Evolutionary conservation across 2,888 invertebrate species (phyloP).

Genomic region (Pandemis corylana): DNA sequence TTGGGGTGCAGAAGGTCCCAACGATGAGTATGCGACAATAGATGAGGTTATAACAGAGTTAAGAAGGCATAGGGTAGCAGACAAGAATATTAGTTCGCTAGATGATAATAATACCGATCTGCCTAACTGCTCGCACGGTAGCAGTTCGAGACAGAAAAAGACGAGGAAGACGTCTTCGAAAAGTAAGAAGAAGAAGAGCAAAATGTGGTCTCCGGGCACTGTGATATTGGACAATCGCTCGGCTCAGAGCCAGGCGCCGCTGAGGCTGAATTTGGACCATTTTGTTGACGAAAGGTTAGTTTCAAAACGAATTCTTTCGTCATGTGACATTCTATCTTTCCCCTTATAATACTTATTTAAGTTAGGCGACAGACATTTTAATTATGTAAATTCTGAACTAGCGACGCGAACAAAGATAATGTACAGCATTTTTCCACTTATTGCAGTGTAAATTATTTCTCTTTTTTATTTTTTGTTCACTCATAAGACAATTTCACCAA

Average conservation of each 20-base stretch:
- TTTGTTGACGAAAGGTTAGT: conserved; percentile 79
- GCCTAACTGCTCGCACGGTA: conserved; percentile 56
- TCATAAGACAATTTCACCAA: no score
- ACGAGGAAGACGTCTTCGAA: conserved; percentile 62
- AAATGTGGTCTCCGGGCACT: conserved; percentile 76
- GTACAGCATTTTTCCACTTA: no score
- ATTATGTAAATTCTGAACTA: no score
- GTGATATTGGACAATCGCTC: conserved; percentile 75
- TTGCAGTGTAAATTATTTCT: no score
- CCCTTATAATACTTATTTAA: neutral
- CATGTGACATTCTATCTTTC: neutral
- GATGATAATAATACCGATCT: conserved; percentile 56
- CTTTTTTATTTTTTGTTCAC: no score
- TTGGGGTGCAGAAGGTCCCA: conserved; percentile 60
- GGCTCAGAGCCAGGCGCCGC: conserved; percentile 63
- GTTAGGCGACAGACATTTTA: no score
- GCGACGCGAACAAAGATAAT: no score
- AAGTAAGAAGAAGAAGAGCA: conserved; percentile 62
- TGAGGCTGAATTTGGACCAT: conserved; percentile 79
- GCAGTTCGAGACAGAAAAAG: conserved; percentile 62
- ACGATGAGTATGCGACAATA: conserved; percentile 66
- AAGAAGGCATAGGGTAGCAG: conserved; percentile 63
- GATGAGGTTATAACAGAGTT: conserved; percentile 72
- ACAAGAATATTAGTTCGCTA: conserved; percentile 57
- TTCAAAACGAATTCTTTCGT: neutral